These are phyloP conservation scores for Lottia scabra DNA, from an alignment of 2,888 invertebrate species.

Conservation along the genomic window DNA sequence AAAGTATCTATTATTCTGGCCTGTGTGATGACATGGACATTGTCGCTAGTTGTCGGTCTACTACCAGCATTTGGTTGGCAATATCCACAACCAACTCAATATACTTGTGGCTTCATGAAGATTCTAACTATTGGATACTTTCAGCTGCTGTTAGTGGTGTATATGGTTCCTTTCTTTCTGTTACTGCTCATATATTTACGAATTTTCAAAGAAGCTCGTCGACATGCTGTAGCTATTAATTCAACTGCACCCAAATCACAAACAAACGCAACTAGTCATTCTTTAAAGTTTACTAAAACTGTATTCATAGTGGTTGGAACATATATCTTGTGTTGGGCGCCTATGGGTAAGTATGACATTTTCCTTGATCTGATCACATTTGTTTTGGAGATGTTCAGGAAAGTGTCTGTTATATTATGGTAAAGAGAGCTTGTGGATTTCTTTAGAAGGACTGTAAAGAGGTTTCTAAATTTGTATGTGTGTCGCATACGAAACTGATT, in stretches of 20 bases:
- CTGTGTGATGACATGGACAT: neutral
- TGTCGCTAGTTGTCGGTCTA: neutral
- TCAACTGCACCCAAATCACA: neutral
- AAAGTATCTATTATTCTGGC: neutral
- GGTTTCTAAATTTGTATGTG: too few species aligned
- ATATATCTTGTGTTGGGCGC: neutral
- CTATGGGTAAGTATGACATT: neutral
- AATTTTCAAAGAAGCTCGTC: conserved; percentile 1
- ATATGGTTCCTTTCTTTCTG: neutral
- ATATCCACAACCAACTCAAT: neutral
- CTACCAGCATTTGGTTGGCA: neutral
- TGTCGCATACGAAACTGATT: too few species aligned
- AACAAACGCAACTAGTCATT: neutral
- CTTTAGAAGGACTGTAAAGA: too few species aligned
- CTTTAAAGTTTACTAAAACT: conserved; percentile 2
- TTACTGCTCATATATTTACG: neutral
- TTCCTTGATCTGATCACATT: too few species aligned
- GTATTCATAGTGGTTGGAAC: neutral
- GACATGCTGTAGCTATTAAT: neutral
- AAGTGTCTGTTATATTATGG: too few species aligned
- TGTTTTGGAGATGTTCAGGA: neutral
- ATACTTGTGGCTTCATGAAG: neutral
- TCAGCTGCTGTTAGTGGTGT: neutral
- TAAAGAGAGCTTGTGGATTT: too few species aligned
- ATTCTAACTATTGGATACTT: neutral